Base-by-base conservation (phyloP, 2,797 vertebrate species). In the Gambusia yucatana region DNA sequence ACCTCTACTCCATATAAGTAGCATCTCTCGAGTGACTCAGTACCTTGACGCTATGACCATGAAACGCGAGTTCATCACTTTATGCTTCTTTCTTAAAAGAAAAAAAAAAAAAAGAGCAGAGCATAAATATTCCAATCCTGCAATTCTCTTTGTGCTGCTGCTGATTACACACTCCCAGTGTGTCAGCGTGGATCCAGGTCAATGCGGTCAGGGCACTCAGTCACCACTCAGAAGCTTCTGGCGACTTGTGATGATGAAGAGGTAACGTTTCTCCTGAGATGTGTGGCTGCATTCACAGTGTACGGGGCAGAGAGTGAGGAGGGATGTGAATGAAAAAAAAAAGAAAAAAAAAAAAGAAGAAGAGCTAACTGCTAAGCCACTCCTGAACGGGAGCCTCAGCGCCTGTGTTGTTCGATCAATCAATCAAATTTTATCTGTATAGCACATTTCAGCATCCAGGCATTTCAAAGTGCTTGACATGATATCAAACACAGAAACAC, bases 221-320 rank as follows among this genome's bases (percentile, higher is more conserved):
- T 95, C 95, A 92, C 91, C 83, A 89, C 88, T 84, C 91, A 84
- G 85, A 89, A 89, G 91, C 92, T 95, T 94, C 88, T 94, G 90
- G 93, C 93, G 94, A 93, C 93, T 93, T 95, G 92, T 92, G 93
- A 93, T 93, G 92, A 94, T 91, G 69, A 91, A 94, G 94, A 96
- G 96, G 96, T 96, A 96, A 96, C 84, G 92, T 95, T 92, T 90
- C 85, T 86, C 77, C 85, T 88, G 88, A 74, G 82, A 89, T 91
- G 89, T 78, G 17, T 70, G 86, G 86, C 90, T 91, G 87, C 83
- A 77, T 89, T 83, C 88, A 84, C 87, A 20, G 77, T 41, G 16
- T 7, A n/a, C n/a, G 48, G 25, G 25, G 6, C 41, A 22, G 25
- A 41, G 44, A 30, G 59, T 22, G 52, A 70, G 20, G 75, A 55